phyloP scores from a whole-genome alignment of 2,113 vertebrate genomes.

The Siniperca chuatsi region DNA sequence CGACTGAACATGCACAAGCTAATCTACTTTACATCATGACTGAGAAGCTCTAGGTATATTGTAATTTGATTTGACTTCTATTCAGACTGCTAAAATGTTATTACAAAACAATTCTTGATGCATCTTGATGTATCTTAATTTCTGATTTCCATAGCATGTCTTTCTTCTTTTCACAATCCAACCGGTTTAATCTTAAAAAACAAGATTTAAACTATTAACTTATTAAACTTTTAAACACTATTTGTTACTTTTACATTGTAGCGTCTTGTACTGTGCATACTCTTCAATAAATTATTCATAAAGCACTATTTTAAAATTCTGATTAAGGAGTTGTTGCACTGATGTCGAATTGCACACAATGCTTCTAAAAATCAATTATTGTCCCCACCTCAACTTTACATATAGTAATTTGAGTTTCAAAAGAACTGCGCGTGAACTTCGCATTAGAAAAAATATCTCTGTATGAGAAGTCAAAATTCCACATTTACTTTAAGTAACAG shows the following conservation, averaged over 20 bases:
- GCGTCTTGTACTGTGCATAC: not conserved
- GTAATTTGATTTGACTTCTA: not conserved
- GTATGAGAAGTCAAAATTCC: not conserved
- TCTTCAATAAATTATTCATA: not conserved
- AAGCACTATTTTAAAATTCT: not conserved
- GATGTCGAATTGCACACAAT: not conserved
- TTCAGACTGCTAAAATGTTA: not conserved
- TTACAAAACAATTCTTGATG: constrained; percentile 1
- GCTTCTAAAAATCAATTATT: not conserved
- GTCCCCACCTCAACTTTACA: not conserved
- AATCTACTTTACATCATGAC: not conserved
- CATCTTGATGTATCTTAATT: not conserved
- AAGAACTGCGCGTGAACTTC: not conserved
- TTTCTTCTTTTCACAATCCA: not conserved
- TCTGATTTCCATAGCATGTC: not conserved
- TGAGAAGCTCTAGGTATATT: not conserved
- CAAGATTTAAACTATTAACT: not conserved
- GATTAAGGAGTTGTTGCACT: not conserved
- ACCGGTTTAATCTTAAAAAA: not conserved
- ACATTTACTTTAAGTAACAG: constrained; percentile 27
- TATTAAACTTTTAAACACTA: not conserved
- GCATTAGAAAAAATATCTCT: not conserved
- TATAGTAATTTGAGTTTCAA: constrained; percentile 1
- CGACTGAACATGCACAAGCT: not conserved
- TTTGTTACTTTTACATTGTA: not conserved